phyloP scores from a whole-genome alignment of 2,113 vertebrate species.

The Solea solea region DNA sequence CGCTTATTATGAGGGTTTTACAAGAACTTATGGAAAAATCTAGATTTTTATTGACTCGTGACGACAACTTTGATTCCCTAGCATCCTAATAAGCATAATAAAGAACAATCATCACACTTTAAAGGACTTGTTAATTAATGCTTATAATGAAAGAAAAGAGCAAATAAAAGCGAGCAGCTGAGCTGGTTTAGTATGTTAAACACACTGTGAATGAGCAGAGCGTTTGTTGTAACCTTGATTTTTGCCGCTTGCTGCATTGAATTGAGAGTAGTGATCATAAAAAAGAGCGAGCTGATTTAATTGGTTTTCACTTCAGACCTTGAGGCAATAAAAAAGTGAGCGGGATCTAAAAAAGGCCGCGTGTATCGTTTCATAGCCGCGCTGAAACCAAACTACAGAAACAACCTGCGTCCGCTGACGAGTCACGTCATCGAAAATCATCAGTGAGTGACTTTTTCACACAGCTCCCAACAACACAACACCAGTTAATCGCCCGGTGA shows the following conservation, averaged over 20 bases:
- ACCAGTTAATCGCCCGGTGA: too few relatives aligned
- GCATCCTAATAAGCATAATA: background rate
- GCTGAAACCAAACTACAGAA: background rate
- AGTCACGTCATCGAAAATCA: background rate
- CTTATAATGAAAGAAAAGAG: too few relatives aligned
- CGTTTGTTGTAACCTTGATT: conserved; percentile 49
- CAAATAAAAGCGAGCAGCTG: background rate
- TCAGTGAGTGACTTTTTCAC: background rate
- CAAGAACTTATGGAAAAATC: too few relatives aligned
- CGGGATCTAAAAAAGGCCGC: conserved; percentile 30
- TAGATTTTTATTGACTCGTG: too few relatives aligned
- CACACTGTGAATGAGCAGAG: conserved; percentile 18
- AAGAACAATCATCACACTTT: too few relatives aligned
- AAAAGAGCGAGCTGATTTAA: conserved; percentile 30
- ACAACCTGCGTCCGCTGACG: background rate
- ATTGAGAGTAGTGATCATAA: conserved; percentile 9
- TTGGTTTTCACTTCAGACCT: conserved; percentile 48
- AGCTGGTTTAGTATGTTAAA: conserved; percentile 8
- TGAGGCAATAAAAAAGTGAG: conserved; percentile 1
- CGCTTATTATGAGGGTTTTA: too few relatives aligned
- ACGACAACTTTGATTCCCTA: too few relatives aligned
- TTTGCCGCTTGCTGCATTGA: conserved; percentile 24
- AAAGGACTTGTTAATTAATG: too few relatives aligned
- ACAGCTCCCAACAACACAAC: background rate
- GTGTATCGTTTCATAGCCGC: background rate